These are phyloP conservation scores for Myotis vivesi DNA, from an alignment of 2,797 vertebrate genomes.

Conservation along the genomic window DNA sequence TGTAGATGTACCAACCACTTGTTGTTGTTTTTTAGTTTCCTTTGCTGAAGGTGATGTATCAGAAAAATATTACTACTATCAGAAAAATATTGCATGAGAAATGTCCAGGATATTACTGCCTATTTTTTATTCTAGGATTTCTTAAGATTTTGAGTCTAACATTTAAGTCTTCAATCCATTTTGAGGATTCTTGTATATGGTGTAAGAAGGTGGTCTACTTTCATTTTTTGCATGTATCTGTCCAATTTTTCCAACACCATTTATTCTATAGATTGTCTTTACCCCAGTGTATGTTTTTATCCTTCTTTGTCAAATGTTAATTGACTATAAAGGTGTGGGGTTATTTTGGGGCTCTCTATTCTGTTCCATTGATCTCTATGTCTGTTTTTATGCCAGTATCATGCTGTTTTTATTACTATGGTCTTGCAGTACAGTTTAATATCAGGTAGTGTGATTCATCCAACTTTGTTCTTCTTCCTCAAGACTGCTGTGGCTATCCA, in stretches of 20 bases:
- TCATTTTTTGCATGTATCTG: background rate
- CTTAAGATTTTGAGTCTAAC: background rate
- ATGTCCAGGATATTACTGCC: background rate
- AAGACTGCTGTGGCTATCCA: background rate
- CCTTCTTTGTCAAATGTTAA: background rate
- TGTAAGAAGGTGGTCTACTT: background rate
- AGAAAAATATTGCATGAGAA: background rate
- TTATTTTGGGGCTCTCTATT: background rate
- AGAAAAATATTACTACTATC: background rate
- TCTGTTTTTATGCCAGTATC: background rate
- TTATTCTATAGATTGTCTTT: background rate
- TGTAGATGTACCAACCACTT: no score
- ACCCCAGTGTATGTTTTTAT: background rate
- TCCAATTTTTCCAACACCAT: background rate
- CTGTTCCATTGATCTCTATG: background rate
- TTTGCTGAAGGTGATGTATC: background rate
- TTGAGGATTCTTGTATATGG: background rate
- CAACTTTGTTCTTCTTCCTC: background rate
- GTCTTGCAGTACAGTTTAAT: background rate
- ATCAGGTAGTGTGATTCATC: background rate
- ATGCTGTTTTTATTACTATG: background rate
- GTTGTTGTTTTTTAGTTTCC: background rate
- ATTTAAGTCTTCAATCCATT: background rate
- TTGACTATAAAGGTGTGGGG: background rate
- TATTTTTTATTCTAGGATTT: background rate